A percentile compares a stretch with the other conserved stretches of the same genome.
phyloP scores from a whole-genome alignment of 2,797 vertebrate species.

The Leptoclinus maculatus region DNA sequence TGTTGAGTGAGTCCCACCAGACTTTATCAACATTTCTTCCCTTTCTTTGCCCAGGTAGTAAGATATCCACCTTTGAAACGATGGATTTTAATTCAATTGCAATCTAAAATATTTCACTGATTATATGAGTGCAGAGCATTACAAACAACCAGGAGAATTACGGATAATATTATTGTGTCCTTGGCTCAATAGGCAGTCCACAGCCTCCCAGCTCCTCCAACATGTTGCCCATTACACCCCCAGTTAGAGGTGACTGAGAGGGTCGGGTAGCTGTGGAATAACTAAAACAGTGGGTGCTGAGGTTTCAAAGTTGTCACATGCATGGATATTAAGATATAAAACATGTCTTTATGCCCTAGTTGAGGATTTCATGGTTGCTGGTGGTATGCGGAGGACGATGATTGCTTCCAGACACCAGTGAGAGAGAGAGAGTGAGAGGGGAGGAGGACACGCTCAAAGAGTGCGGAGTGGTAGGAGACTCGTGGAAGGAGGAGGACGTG shows the following conservation, averaged over 20 bases:
- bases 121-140: neutral
- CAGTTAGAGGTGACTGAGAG: constrained; percentile 46
- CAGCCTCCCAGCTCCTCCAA: neutral
- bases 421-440: constrained; percentile 48
- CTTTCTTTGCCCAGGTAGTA: neutral
- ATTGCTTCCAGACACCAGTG: constrained; percentile 83
- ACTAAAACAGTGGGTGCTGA: constrained; percentile 62
- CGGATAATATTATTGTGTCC: constrained; percentile 1
- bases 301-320: constrained; percentile 78
- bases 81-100: neutral
- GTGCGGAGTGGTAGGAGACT: constrained; percentile 44
- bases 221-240: constrained; percentile 28
- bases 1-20: neutral
- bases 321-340: constrained; percentile 81
- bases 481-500: constrained; percentile 35
- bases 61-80: neutral
- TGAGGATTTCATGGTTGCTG: constrained; percentile 81
- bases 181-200: constrained; percentile 1
- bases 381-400: constrained; percentile 79
- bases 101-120: neutral
- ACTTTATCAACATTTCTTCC: constrained; percentile 3
- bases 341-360: constrained; percentile 80
- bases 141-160: neutral
- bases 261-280: constrained; percentile 52
- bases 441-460: constrained; percentile 54